These are phyloP conservation scores for Drosophila ochracea DNA, from an alignment of 2,888 invertebrate species.

Conservation along the genomic window DNA sequence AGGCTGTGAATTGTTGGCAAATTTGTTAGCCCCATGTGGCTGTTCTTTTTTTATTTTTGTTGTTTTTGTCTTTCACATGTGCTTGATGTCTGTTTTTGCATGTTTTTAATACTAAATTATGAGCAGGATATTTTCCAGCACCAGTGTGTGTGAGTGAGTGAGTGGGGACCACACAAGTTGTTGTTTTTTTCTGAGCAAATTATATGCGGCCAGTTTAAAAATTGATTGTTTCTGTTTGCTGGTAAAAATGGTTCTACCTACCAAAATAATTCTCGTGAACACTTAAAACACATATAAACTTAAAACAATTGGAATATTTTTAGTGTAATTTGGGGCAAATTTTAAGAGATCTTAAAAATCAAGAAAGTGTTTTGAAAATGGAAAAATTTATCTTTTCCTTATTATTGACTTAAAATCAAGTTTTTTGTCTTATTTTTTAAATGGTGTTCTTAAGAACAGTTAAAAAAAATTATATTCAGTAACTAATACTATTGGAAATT, in stretches of 20 bases:
- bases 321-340: not conserved
- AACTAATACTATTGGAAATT: not conserved
- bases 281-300: not conserved
- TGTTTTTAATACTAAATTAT: conserved; percentile 74
- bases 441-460: not conserved
- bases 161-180: conserved; percentile 58
- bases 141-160: conserved; percentile 1
- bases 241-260: not conserved
- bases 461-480: not conserved
- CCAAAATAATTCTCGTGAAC: not conserved
- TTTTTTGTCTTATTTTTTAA: not conserved
- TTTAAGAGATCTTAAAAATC: not conserved
- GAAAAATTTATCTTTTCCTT: not conserved
- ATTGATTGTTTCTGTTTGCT: conserved; percentile 30
- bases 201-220: conserved; percentile 29
- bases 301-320: not conserved
- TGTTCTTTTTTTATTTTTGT: conserved; percentile 42
- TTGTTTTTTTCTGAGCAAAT: conserved; percentile 35
- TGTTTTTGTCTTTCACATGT: conserved; percentile 51
- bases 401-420: not conserved
- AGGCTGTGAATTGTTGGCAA: conserved; percentile 77
- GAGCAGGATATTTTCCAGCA: conserved; percentile 57
- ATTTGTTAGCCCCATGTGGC: conserved; percentile 70
- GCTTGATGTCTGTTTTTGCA: conserved; percentile 76
- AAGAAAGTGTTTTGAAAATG: not conserved